Percentiles rank a stretch among this genome's conserved stretches.
Conservation (phyloP, 2,888 invertebrate genomes). For the Ephialtes manifestator region DNA sequence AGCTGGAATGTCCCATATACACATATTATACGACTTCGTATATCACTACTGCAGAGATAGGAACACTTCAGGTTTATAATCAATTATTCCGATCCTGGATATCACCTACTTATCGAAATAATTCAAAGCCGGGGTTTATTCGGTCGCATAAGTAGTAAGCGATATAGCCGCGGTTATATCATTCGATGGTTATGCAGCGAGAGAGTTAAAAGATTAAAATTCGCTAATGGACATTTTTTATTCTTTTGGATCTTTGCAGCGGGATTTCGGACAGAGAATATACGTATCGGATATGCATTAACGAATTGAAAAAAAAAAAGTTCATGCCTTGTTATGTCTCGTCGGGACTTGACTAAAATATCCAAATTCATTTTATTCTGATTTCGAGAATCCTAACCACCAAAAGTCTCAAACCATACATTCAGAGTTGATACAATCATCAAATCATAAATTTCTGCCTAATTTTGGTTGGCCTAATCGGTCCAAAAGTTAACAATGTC, state of each 20-base stretch:
- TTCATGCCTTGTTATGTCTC: background rate
- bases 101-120: conserved; percentile 48
- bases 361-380: background rate
- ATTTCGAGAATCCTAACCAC: too few species aligned
- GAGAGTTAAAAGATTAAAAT: conserved; percentile 11
- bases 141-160: background rate
- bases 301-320: conserved; percentile 9
- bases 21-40: background rate
- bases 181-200: background rate
- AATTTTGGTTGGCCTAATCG: too few species aligned
- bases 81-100: conserved; percentile 59
- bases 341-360: background rate
- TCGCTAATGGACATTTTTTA: conserved; percentile 50
- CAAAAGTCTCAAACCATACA: too few species aligned
- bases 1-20: background rate
- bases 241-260: conserved; percentile 31
- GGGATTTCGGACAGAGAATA: background rate
- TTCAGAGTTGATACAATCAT: too few species aligned
- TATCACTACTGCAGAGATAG: background rate
- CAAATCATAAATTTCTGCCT: too few species aligned
- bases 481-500: too few species aligned
- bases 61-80: conserved; percentile 45
- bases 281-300: background rate
- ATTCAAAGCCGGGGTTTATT: conserved; percentile 30
- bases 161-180: background rate